Percentiles rank a stretch among this genome's conserved stretches.
Evolutionary conservation across 2,797 vertebrate species (phyloP).

Genomic region (Dermochelys coriacea): DNA sequence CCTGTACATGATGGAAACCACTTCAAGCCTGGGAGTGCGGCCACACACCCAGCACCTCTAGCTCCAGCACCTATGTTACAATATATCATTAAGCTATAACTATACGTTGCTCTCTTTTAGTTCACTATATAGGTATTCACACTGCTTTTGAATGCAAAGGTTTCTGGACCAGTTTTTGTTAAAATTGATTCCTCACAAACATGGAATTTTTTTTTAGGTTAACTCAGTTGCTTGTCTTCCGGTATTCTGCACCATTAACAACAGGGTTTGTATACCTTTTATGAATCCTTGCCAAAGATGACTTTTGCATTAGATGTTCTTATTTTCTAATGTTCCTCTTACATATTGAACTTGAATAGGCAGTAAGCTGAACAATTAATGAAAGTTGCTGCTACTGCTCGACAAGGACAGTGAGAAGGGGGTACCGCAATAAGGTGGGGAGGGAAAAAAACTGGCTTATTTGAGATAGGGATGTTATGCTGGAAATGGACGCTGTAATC

Average conservation of each 20-base stretch:
- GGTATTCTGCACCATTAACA: neutral
- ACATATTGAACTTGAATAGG: neutral
- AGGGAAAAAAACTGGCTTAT: neutral
- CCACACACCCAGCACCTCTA: too few relatives aligned
- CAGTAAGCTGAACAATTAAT: neutral
- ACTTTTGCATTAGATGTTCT: neutral
- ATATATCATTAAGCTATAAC: neutral
- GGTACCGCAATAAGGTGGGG: fast-evolving
- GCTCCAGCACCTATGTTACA: neutral
- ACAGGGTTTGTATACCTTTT: neutral
- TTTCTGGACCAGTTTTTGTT: neutral
- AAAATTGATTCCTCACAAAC: neutral
- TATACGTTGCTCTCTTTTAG: neutral
- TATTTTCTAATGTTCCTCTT: neutral
- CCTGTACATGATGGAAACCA: too few relatives aligned
- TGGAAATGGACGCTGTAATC: neutral
- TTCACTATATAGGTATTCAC: neutral
- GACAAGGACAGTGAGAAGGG: neutral
- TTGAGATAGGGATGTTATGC: neutral
- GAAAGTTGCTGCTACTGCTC: neutral
- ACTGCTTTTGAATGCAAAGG: neutral
- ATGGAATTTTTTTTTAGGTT: neutral
- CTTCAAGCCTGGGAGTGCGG: too few relatives aligned
- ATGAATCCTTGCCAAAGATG: neutral
- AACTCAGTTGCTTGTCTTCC: neutral